phyloP scores from a whole-genome alignment of 2,113 vertebrate genomes.

The Garra rufa region DNA sequence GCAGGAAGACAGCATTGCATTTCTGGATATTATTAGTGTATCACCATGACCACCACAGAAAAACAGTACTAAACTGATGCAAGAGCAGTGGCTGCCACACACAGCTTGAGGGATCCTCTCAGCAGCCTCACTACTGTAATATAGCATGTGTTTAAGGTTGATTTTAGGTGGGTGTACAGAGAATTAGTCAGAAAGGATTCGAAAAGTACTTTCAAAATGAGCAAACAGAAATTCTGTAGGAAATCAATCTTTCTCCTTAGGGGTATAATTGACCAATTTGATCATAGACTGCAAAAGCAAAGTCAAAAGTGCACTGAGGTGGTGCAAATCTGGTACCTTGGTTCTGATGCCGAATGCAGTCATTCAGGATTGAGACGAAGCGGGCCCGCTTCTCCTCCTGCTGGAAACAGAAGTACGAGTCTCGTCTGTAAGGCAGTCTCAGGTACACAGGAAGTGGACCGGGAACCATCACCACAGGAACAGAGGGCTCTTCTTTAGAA shows the following conservation, averaged over 20 bases:
- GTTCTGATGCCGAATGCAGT: conserved; percentile 85
- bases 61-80: conserved; percentile 35
- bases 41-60: conserved; percentile 55
- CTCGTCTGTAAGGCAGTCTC: conserved; percentile 81
- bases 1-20: conserved; percentile 76
- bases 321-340: conserved; percentile 72
- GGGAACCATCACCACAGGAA: conserved; percentile 72
- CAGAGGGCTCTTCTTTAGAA: conserved; percentile 77
- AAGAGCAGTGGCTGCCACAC: neutral
- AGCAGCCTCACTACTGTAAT: neutral
- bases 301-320: neutral
- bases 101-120: neutral
- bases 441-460: conserved; percentile 83
- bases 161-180: neutral
- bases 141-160: neutral
- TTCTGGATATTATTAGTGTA: conserved; percentile 72
- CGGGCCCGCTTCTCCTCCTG: conserved; percentile 71
- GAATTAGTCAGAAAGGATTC: neutral
- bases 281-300: neutral
- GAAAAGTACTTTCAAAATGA: neutral
- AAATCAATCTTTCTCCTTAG: neutral
- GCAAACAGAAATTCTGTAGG: neutral
- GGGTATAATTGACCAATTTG: neutral
- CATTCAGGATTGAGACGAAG: conserved; percentile 78
- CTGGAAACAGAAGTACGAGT: conserved; percentile 83